A percentile compares a stretch with the other conserved stretches of the same genome.
These are phyloP conservation scores for Chionoecetes opilio DNA, from an alignment of 1,140 invertebrate species.

Conservation along the genomic window DNA sequence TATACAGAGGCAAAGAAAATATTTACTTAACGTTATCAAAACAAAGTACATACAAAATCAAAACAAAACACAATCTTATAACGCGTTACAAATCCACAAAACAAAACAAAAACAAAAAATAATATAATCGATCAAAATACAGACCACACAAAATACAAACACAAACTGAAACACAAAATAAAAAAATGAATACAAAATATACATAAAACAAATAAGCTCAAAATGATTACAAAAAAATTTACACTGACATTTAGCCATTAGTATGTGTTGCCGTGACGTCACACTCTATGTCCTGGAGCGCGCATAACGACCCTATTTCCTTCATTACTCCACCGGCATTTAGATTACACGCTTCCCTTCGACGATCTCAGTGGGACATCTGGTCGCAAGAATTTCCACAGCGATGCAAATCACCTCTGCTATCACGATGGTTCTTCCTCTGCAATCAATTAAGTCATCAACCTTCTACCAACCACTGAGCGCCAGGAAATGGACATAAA, in stretches of 20 bases:
- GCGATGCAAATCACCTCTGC: background rate
- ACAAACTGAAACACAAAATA: too few relatives aligned
- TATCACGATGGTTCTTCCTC: background rate
- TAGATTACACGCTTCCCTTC: background rate
- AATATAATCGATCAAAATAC: too few relatives aligned
- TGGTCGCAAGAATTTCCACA: background rate
- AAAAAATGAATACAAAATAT: too few relatives aligned
- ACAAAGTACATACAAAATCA: too few relatives aligned
- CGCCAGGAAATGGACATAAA: background rate
- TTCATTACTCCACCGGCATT: conserved; percentile 19
- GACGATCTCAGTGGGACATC: background rate
- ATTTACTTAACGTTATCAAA: too few relatives aligned
- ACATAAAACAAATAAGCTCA: too few relatives aligned
- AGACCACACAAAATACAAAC: too few relatives aligned
- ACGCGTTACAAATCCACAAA: too few relatives aligned
- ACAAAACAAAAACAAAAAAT: too few relatives aligned
- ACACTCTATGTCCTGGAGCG: background rate
- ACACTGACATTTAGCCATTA: background rate
- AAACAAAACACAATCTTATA: too few relatives aligned
- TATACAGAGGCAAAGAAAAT: too few relatives aligned
- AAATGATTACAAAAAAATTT: background rate
- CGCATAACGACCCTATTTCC: conserved; percentile 1
- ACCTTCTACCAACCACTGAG: background rate
- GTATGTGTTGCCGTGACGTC: background rate
- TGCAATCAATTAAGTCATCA: background rate